Evolutionary conservation across 64 coral and sea anemone species (phyloP), one percentile per base, ranked within the genome.

Genomic region (Platygyra sinensis): DNA sequence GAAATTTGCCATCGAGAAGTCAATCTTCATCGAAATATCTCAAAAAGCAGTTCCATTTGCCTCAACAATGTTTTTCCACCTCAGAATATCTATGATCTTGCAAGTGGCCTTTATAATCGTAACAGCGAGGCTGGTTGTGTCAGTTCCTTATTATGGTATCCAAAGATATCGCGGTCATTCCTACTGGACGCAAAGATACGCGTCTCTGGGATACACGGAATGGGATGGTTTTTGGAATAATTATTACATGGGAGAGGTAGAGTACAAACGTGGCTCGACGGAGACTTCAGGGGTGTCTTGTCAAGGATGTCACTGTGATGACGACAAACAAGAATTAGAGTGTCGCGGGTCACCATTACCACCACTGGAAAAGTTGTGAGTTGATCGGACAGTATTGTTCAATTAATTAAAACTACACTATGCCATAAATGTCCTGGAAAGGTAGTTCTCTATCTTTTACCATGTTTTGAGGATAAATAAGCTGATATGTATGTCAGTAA

Each of bases 211-310:
- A 61, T 80, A 80, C 91, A 65, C 71, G 29, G 91, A 90, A 52
- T 96, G 94, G 90, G 33, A 92, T 55, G 94, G 94, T 0, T 90
- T 96, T 96, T 96, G 94, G 94, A 96, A 96, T 65, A 88, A 76
- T 10, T 0, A 64, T 18, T 16, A 55, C 64, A 32, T 24, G 52
- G 87, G 80, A 2, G 51, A 80, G 30, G 29, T 42, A 31, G 5
- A 74, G 12, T 96, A 96, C 69, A 42, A 93, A 10, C 76, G 94
- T 89, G 13, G 7, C 11, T 3, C 0, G 3, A 72, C 80, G 10
- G 80, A 96, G 25, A 69, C 17, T 24, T 32, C 30, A 17, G 78
- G 24, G 5, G 9, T 1, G 25, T 13, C 14, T 0, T 96, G 94
- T 36, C 0, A 17, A 18, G 67, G 75, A 2, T 96, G 94, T 72